Percentiles rank a stretch among this genome's conserved stretches.
Evolutionary conservation across 2,888 invertebrate species (phyloP).

Genomic region (Clitarchus hookeri): DNA sequence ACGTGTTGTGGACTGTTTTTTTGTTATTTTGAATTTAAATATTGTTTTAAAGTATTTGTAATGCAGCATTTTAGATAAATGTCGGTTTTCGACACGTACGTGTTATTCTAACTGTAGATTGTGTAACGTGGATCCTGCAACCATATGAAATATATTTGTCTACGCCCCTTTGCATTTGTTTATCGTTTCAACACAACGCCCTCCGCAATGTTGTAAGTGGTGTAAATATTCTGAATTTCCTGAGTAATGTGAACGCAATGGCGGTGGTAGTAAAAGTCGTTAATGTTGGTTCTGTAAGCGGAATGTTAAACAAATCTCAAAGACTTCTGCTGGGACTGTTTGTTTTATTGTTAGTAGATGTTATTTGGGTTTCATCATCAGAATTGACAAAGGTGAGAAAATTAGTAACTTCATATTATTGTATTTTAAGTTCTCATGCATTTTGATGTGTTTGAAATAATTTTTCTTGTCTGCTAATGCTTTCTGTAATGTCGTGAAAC

Average conservation of each 20-base stretch:
- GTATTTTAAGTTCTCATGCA: too few relatives aligned
- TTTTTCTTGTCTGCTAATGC: too few relatives aligned
- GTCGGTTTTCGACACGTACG: too few relatives aligned
- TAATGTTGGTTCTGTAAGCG: constrained; percentile 34
- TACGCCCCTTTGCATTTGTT: background rate
- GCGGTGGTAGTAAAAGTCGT: constrained; percentile 37
- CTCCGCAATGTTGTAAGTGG: background rate
- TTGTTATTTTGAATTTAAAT: too few relatives aligned
- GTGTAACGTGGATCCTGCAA: too few relatives aligned
- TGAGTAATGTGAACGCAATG: constrained; percentile 38
- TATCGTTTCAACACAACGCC: background rate
- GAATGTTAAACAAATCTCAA: constrained; percentile 67
- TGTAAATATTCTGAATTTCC: background rate
- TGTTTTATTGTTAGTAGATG: constrained; percentile 86
- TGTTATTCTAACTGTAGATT: too few relatives aligned
- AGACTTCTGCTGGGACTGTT: constrained; percentile 82
- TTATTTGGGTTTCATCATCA: constrained; percentile 95
- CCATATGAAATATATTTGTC: background rate
- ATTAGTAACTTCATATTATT: background rate
- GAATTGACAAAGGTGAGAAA: constrained; percentile 86
- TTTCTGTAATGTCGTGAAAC: too few relatives aligned
- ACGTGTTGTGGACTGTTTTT: too few relatives aligned
- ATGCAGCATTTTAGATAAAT: too few relatives aligned
- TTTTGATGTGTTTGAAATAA: too few relatives aligned
- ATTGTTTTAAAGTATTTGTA: too few relatives aligned